These are phyloP conservation scores for Papilio aristodemus DNA, from an alignment of 1,140 invertebrate species.

Conservation along the genomic window DNA sequence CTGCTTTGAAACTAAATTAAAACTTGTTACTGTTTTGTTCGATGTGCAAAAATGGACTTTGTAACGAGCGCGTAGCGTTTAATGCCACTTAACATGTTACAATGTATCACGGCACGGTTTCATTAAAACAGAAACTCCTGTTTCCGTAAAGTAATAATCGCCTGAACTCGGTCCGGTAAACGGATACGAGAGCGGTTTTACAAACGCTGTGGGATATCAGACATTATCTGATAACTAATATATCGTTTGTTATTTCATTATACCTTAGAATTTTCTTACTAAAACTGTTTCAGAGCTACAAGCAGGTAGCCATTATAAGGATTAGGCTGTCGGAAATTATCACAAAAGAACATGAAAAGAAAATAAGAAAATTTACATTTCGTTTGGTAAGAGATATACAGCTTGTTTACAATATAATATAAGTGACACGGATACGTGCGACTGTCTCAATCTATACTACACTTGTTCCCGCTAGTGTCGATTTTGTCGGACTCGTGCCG, in stretches of 20 bases:
- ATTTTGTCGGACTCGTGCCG: too few species aligned
- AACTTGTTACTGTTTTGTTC: constrained; percentile 6
- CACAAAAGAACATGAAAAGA: too few species aligned
- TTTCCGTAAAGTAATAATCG: constrained; percentile 32
- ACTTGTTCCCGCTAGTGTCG: too few species aligned
- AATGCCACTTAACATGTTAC: constrained; percentile 1
- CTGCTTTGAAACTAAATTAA: constrained; percentile 30
- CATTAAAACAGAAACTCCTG: constrained; percentile 30
- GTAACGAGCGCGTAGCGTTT: background rate
- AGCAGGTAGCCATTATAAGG: too few species aligned
- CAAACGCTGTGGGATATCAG: background rate
- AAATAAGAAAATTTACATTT: too few species aligned
- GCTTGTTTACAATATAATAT: too few species aligned
- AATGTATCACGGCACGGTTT: constrained; percentile 8
- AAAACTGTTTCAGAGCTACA: too few species aligned
- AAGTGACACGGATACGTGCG: too few species aligned
- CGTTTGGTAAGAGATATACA: too few species aligned
- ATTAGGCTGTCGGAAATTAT: too few species aligned
- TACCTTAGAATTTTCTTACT: background rate
- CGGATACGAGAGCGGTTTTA: constrained; percentile 24
- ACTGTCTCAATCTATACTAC: too few species aligned
- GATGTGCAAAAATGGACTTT: constrained; percentile 1
- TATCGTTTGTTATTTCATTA: background rate
- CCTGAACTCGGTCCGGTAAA: constrained; percentile 12
- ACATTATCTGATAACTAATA: constrained; percentile 19